Base-by-base conservation (phyloP, 2,888 invertebrate genomes). In the Dicranocentrus wangi region DNA sequence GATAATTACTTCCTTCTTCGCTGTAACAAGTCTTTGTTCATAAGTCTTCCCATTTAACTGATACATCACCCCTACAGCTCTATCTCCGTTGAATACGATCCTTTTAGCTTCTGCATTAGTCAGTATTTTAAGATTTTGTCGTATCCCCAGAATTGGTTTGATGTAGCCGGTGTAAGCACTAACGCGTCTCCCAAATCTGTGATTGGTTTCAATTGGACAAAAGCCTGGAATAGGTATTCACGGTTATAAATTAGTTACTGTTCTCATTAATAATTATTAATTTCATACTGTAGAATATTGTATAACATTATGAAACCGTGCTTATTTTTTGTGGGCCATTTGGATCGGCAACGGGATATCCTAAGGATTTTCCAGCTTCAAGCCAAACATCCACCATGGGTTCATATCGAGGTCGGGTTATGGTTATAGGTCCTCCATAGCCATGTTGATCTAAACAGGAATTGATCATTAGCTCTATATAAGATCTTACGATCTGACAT, bases 311-410 rank as follows among this genome's bases (percentile, higher is more conserved):
- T n/a, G n/a, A n/a, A n/a, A n/a, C 13, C 1, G n/a, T 76, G 71
- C 83, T 71, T 8, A 73, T 47, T 66, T 28, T 21, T 28, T 83
- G 81, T 1, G 78, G 78, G 2, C 81, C 81, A 76, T 83, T 83
- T n/a, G 83, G 79, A 58, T 81, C 83, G 0, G 17, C 47, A 13
- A 55, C 32, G 0, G 27, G 39, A 28, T 70, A 82, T 1, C 81
- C 83, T 13, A 83, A 32, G n/a, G 69, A 63, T 5, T 25, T 21
- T 1, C 83, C 83, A 2, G 83, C 83, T n/a, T 47, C 43, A 0
- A 81, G 21, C 78, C 78, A 83, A 0, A 27, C 10, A 0, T 71
- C 60, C 23, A 73, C 25, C 1, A 75, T 75, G 0, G 79, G 79
- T 2, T 65, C 71, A 39, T 61, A 81, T 15, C n/a, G 55, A 53